Base-by-base conservation (phyloP, 2,797 vertebrate species). In the Oreortyx pictus region DNA sequence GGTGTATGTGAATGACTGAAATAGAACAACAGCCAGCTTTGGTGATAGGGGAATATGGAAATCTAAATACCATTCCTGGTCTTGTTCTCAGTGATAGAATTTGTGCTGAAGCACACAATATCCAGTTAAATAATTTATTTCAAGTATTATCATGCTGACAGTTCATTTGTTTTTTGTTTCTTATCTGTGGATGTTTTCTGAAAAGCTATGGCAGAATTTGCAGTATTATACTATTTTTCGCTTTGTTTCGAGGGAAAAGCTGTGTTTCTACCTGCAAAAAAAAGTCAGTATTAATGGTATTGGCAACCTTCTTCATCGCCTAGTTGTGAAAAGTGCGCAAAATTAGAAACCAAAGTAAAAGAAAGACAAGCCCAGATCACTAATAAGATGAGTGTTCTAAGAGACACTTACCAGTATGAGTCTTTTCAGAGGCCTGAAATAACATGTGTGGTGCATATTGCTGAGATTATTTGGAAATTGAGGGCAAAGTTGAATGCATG, bases 401-500 rank as follows among this genome's bases (percentile, higher is more conserved):
- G 39, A n/a, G 19, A 57, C 94, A 37, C 52, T 82, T 82, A 68
- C 46, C 84, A 77, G 37, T 87, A 57, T 41, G 81, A 76, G 31
- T 59, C 75, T 59, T 93, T 88, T 88, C 80, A 89, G 62, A 82
- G 39, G 60, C 49, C 88, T 74, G 68, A 81, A 94, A 57, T 64
- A 91, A 65, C 33, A 31, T 67, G 49, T 73, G 67, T 94, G 82
- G n/a, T 33, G 23, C 52, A 73, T 29, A 73, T 86, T 91, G 83
- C 80, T 87, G 61, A 90, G 73, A 78, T 80, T 91, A 91, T 86
- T 88, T 1, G 2, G 67, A 93, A 95, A 95, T 80, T 88, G 88
- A 82, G 72, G 94, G 66, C n/a, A 90, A 86, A 90, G 70, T 89
- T 93, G 84, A 86, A 91, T 81, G 75, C 73, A 71, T 92, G 88